Percentiles rank a stretch among this genome's conserved stretches.
Evolutionary conservation across 2,113 vertebrate genomes (phyloP).

Genomic region (Phylloscopus trochilus): DNA sequence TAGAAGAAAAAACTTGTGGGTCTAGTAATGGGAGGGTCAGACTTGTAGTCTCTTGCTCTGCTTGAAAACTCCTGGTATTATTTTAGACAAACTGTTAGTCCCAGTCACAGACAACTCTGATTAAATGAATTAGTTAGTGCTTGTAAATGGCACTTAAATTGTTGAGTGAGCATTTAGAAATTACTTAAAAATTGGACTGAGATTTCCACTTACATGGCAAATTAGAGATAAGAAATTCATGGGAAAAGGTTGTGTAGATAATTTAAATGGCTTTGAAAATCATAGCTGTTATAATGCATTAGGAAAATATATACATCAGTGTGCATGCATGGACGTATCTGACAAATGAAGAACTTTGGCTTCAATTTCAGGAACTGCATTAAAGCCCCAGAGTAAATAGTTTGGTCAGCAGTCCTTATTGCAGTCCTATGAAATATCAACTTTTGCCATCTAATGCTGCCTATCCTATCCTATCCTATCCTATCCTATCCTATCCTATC

Average conservation of each 20-base stretch:
- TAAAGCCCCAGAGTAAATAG: not conserved
- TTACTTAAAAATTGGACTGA: not conserved
- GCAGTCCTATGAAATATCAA: not conserved
- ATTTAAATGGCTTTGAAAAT: not conserved
- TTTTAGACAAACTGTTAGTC: not conserved
- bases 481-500: too few species aligned
- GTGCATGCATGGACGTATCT: not conserved
- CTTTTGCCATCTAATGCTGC: not conserved
- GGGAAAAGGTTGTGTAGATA: not conserved
- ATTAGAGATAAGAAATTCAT: not conserved
- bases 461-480: not conserved
- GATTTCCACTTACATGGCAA: not conserved
- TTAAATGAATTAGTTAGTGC: not conserved
- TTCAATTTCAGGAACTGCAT: not conserved
- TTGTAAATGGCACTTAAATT: not conserved
- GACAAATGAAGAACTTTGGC: not conserved
- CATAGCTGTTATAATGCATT: not conserved
- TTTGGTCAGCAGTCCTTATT: not conserved
- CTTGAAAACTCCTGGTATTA: not conserved
- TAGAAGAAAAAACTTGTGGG: not conserved
- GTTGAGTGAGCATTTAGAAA: not conserved
- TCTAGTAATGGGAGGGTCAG: not conserved
- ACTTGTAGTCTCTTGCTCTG: not conserved
- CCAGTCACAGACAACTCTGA: not conserved
- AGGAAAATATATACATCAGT: not conserved